Base-by-base conservation (phyloP, 1,140 invertebrate genomes). In the Eurosta solidaginis region DNA sequence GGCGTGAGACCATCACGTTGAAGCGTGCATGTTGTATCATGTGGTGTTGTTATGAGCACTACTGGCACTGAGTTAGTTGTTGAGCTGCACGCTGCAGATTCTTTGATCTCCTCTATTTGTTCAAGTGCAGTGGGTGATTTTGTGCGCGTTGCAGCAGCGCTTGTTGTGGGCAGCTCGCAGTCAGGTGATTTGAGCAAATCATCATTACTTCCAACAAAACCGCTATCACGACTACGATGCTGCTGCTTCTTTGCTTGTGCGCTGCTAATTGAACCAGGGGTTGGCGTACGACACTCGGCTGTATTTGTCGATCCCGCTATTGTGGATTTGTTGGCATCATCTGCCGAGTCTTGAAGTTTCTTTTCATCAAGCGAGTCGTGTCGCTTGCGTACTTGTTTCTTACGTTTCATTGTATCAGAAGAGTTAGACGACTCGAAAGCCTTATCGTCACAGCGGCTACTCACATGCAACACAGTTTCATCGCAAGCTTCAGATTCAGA, bases 121-220 rank as follows among this genome's bases (percentile, higher is more conserved):
- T 84, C 82, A 42, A 86, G 68, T 0, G 80, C 81, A 0, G 82
- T 83, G 4, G 84, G 84, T 6, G 84, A 86, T 63, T 86, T 86
- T 9, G 81, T 80, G 1, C 79, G 76, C 3, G 44, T 45, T 29
- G 33, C 79, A 79, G 54, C 25, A 9, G 54, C 74, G n/a, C 40
- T 76, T 0, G 74, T 63, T 5, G 74, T 27, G 45, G 74, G 80
- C 76, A 79, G 81, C 45, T 86, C 81, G 81, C 89, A 90, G 78
- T 93, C 91, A 12, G 89, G 85, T 81, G 90, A 89, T 83, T 94
- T 93, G 6, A 96, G 88, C 45, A 96, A 88, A 86, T 96, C 95
- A 83, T 96, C 95, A 82, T 94, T 96, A 83, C 94, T 96, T 3
- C 95, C 95, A 45, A 96, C 92, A 81, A 96, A 96, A 3, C 95